Evolutionary conservation across 2,888 invertebrate species (phyloP), one percentile per base, ranked within the genome.

Genomic region (Minunthozetes semirufus): DNA sequence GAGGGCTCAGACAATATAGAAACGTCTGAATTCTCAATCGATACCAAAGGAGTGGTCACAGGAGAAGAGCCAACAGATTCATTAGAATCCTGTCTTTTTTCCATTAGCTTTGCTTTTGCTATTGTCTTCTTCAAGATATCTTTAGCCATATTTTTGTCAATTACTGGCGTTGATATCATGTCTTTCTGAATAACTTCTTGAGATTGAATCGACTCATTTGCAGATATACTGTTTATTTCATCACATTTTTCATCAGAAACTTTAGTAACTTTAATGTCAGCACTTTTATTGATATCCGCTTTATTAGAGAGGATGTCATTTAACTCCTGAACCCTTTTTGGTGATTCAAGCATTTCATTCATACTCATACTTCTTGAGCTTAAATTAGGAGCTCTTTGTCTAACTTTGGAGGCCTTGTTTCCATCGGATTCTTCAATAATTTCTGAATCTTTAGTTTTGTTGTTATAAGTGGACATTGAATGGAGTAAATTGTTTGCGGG

Each of bases 91-190:
- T 76, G 75, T 29, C 70, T 15, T 50, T 74, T 71, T 48, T 76
- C 76, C 59, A 72, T 72, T 29, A 76, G 33, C 25, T 72, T 74
- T 5, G 76, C 74, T 22, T 71, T 74, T 13, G 74, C 75, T 25
- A 76, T 74, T 13, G 72, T 25, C 42, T 75, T 74, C 59, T 75
- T 71, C 6, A 76, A 27, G 11, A 76, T 72, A 48, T 76, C 75
- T 73, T 76, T 76, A 13, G 76, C 76, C 66, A 75, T 38, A 38
- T 38, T 27, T 66, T 75, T 74, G 53, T 76, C 68, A 11, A 48
- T 22, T 11, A 61, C 59, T 1, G 66, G 63, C 17, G 73, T 46
- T 9, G 27, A n/a, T 13, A 17, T 25, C 27, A 29, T 61, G 6
- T 27, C n/a, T 15, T 73, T 73, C 11, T 53, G 19, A 25, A 17